A percentile compares a stretch with the other conserved stretches of the same genome.
phyloP scores from a whole-genome alignment of 2,113 vertebrate species.

The Panthera uncia region DNA sequence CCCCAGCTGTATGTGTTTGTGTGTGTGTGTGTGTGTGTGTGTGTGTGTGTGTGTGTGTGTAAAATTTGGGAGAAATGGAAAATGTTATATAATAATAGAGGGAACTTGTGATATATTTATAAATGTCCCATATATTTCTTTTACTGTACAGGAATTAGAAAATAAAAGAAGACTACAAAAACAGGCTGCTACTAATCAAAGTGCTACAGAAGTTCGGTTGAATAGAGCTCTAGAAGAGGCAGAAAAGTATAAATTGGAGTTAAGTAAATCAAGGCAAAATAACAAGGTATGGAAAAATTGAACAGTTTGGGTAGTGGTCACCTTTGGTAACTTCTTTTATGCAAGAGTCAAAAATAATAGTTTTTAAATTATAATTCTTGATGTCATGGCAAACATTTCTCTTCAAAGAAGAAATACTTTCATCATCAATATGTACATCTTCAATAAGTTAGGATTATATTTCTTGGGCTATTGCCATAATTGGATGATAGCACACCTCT shows the following conservation, averaged over 20 bases:
- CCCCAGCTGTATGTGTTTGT: not conserved
- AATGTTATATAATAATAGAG: not conserved
- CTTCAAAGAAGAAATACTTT: not conserved
- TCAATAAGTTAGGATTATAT: not conserved
- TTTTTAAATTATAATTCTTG: slow-evolving; percentile 21
- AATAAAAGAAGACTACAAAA: slow-evolving; percentile 88
- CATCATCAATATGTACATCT: not conserved
- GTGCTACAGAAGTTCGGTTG: slow-evolving; percentile 90
- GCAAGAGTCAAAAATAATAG: not conserved
- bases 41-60: not conserved
- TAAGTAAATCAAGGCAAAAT: slow-evolving; percentile 90
- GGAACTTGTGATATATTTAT: not conserved
- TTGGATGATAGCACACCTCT: not conserved
- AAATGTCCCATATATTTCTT: slow-evolving; percentile 33
- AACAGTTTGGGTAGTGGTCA: slow-evolving; percentile 41
- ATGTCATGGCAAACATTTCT: not conserved
- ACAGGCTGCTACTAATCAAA: slow-evolving; percentile 87
- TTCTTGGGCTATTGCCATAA: not conserved
- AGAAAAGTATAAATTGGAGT: slow-evolving; percentile 89
- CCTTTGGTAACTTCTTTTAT: not conserved
- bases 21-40: not conserved
- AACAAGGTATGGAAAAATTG: slow-evolving; percentile 87
- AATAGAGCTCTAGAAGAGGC: slow-evolving; percentile 95
- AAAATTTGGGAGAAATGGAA: slow-evolving; percentile 36
- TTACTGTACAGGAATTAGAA: slow-evolving; percentile 89